Conservation (phyloP, 2,888 invertebrate species). For the Erannis defoliaria region DNA sequence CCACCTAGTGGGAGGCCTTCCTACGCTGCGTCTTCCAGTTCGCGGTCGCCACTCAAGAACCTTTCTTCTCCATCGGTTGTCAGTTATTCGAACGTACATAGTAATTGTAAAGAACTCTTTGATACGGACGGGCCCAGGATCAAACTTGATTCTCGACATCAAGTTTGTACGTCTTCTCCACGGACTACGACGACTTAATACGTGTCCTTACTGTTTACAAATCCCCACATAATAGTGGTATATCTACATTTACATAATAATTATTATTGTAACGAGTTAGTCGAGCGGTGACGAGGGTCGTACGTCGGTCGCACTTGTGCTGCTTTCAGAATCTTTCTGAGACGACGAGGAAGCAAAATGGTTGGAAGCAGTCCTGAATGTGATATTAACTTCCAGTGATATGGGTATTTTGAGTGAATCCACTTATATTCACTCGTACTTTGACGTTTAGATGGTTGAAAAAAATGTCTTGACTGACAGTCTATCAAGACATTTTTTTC, state of each 20-base stretch:
- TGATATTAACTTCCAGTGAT: constrained; percentile 34
- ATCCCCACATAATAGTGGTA: constrained; percentile 8
- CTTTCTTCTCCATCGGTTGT: no score
- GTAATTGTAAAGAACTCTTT: no score
- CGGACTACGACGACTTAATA: not conserved
- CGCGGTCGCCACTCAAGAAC: no score
- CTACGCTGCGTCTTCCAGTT: no score
- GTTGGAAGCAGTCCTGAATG: constrained; percentile 26
- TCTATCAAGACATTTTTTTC: not conserved
- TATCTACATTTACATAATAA: constrained; percentile 55
- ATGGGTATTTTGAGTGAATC: constrained; percentile 20
- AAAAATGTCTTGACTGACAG: no score
- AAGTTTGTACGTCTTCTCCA: no score
- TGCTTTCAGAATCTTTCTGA: constrained; percentile 50
- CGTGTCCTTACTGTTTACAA: constrained; percentile 21
- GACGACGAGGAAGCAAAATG: constrained; percentile 33
- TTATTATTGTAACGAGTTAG: constrained; percentile 58
- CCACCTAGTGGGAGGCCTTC: no score
- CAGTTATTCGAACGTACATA: no score
- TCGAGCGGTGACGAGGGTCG: constrained; percentile 71
- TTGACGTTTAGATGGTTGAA: constrained; percentile 3
- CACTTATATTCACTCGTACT: constrained; percentile 4
- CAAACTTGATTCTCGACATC: no score
- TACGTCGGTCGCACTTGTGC: constrained; percentile 67
- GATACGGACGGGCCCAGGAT: no score